Conservation (phyloP, 1,140 invertebrate genomes). For the Tetramorium parvispinum region DNA sequence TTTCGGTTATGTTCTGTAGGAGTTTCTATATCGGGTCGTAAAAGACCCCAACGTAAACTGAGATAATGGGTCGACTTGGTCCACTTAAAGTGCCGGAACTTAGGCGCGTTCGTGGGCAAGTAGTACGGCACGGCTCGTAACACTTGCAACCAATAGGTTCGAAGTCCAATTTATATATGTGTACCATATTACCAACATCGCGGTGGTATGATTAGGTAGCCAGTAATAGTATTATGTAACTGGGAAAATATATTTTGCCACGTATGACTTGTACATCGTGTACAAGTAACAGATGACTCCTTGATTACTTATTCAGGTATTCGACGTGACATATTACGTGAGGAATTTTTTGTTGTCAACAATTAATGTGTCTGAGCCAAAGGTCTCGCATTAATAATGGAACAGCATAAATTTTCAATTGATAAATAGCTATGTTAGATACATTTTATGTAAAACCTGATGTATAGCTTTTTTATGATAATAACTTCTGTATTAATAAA, state of each 20-base stretch:
- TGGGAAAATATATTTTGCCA: conserved; percentile 50
- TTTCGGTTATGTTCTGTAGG: conserved; percentile 71
- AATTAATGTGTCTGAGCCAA: too few species aligned
- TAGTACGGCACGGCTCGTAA: conserved; percentile 61
- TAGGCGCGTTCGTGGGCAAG: conserved; percentile 65
- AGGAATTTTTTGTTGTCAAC: neutral
- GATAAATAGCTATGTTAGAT: neutral
- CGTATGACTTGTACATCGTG: neutral
- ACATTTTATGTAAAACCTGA: neutral
- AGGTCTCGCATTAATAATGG: too few species aligned
- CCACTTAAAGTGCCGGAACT: conserved; percentile 74
- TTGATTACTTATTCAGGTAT: neutral
- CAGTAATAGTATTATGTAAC: conserved; percentile 53
- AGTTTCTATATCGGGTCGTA: conserved; percentile 76
- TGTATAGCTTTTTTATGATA: neutral
- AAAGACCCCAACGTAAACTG: conserved; percentile 75
- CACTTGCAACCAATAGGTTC: conserved; percentile 71
- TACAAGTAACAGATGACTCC: conserved; percentile 20
- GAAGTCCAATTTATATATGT: conserved; percentile 69
- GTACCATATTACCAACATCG: conserved; percentile 61
- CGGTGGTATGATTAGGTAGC: conserved; percentile 51
- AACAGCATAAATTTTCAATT: too few species aligned
- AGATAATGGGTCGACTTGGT: conserved; percentile 78
- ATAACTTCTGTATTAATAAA: neutral
- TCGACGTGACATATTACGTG: neutral